Base-by-base conservation (phyloP, 2,888 invertebrate species). In the Drosophila meridionalis region DNA sequence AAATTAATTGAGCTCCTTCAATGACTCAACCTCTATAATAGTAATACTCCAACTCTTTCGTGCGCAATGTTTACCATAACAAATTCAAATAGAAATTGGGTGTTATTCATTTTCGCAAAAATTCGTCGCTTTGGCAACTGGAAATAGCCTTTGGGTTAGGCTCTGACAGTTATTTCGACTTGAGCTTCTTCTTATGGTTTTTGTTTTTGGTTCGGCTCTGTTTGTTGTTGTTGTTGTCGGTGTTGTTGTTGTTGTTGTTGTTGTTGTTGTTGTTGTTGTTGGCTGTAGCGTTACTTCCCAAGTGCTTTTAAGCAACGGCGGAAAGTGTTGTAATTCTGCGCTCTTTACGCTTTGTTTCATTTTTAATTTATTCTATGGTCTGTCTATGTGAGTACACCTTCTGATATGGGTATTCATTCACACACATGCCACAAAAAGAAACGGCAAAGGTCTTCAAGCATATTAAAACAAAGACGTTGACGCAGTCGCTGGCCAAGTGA, bases 271-370 rank as follows among this genome's bases (percentile, higher is more conserved):
- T 61, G 6, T 6, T 47, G 28, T 50, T 57, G 14, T 58, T 60
- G 36, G 6, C 45, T 50, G 47, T 34, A 67, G 56, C 67, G 69
- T 78, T 68, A 69, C 72, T 83, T 80, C 76, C 71, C 76, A 82
- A 74, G 73, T 72, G 72, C 71, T 76, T 82, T 79, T 90, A 73
- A 80, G 87, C 90, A 87, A 87, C 83, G 80, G 80, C 89, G 91
- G 90, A 89, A 89, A 89, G 70, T 89, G 90, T 89, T 88, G 89
- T 73, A 90, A 89, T 77, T 77, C 73, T 72, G 77, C 80, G 79
- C 79, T 87, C 78, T 88, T 90, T 86, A 89, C 91, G 89, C 89
- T 91, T 89, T 89, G 90, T 87, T 89, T 89, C 87, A 74, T 82
- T 89, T 90, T 87, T 90, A 89, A 91, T 91, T 91, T 91, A 89